Conservation (phyloP, 1,140 invertebrate genomes). For the Cydia strobilella region DNA sequence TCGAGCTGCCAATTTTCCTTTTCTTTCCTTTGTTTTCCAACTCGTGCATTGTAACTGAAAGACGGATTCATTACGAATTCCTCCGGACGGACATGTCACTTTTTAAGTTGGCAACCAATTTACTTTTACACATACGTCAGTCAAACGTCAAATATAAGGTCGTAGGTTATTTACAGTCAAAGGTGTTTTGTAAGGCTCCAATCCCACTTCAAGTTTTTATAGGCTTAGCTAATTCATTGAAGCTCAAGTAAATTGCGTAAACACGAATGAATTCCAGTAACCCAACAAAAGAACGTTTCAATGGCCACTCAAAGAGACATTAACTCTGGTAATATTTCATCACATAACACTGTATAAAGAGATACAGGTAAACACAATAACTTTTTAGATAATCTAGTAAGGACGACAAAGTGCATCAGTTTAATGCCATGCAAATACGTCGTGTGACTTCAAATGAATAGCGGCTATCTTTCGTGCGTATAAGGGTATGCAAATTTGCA, state of each 20-base stretch:
- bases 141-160: not conserved
- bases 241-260: not conserved
- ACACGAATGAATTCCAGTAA: not conserved
- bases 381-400: not conserved
- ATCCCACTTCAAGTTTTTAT: not conserved
- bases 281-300: not conserved
- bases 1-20: constrained; percentile 59
- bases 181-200: not conserved
- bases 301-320: too few relatives aligned
- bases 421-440: not conserved
- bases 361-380: not conserved
- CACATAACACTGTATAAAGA: not conserved
- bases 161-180: not conserved
- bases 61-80: constrained; percentile 33
- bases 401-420: not conserved
- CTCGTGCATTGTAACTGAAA: constrained; percentile 46
- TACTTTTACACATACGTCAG: not conserved
- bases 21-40: constrained; percentile 59
- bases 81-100: constrained; percentile 1
- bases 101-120: not conserved
- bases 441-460: not conserved
- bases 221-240: not conserved
- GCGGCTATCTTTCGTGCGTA: not conserved
- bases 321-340: too few relatives aligned
- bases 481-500: not conserved